Evolutionary conservation across 2,113 vertebrate genomes (phyloP).

Genomic region (Poecilia latipinna): DNA sequence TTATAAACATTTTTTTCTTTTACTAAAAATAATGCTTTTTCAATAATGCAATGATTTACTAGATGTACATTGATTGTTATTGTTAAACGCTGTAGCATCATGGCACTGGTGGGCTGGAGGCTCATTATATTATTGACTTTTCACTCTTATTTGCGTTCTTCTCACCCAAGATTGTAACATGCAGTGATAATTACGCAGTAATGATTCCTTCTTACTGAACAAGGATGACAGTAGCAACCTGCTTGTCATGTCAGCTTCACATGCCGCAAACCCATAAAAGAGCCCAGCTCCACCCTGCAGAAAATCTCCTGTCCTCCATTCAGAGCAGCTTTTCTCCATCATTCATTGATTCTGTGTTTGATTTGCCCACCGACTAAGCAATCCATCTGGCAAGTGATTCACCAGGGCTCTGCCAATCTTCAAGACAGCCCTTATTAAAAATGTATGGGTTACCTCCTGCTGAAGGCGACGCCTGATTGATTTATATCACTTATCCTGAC

Average conservation of each 20-base stretch:
- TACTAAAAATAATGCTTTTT: background rate
- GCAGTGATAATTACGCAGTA: background rate
- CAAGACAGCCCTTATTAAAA: slow-evolving; percentile 53
- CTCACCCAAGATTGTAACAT: background rate
- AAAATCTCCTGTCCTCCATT: background rate
- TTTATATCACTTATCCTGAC: slow-evolving; percentile 21
- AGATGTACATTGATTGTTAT: background rate
- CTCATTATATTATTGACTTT: background rate
- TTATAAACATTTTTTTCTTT: too few species aligned
- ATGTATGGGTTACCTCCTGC: slow-evolving; percentile 49
- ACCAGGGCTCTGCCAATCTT: slow-evolving; percentile 24
- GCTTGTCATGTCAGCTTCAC: slow-evolving; percentile 7
- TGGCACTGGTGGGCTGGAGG: background rate
- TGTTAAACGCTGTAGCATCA: background rate
- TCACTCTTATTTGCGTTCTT: background rate
- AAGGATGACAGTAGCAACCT: background rate
- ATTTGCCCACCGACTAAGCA: background rate
- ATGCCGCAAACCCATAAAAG: slow-evolving; percentile 25
- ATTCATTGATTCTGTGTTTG: background rate
- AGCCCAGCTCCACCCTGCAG: slow-evolving; percentile 34
- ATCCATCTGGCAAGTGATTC: slow-evolving; percentile 9
- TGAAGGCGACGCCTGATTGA: slow-evolving; percentile 29
- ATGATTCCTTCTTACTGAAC: background rate
- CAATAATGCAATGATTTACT: background rate
- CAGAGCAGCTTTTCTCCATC: background rate